Base-by-base conservation (phyloP, 1,140 invertebrate species). In the Dendrolimus punctatus region DNA sequence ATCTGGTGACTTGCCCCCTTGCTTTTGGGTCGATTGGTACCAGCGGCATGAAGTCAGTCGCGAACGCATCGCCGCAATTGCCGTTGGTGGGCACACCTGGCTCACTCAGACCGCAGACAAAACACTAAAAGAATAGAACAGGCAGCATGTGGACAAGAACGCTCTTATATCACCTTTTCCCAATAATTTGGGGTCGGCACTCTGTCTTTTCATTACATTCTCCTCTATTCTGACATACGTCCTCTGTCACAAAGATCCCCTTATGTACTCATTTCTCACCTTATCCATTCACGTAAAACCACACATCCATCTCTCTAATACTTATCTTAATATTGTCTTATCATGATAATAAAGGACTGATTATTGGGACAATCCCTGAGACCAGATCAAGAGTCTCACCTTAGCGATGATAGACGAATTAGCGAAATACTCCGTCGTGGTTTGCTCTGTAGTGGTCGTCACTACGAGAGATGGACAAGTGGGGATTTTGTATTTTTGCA, bases 41-140 rank as follows among this genome's bases (percentile, higher is more conserved):
- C 7, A 80, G 55, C 0, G 75, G 69, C 2, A 78, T 42, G 57
- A 75, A 74, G 60, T 75, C 71, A 0, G 66, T 64, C 0, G 68
- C 68, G 45, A 80, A 83, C 0, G 74, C 74, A 37, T 79, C 77
- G 0, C 67, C 66, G 39, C 80, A 83, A 37, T 67, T 59, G 1
- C 73, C 58, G 10, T 62, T 46, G 0, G n/a, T n/a, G 0, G 80
- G 80, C 0, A 83, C 61, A 0, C 62, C 63, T 0, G 37, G 6
- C 1, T 57, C 56, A 0, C 60, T 54, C 42, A 83, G 51, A 0
- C 80, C 77, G 42, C 80, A 83, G 0, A 82, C 77, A 50, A 69
- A 82, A 46, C 79, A 82, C 79, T 81, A 49, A 6, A 45, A 52
- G 52, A 23, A 55, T 51, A 36, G 37, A 51, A 49, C 38, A 37